Conservation (phyloP, 2,888 invertebrate genomes). For the Troides oblongomaculatus region DNA sequence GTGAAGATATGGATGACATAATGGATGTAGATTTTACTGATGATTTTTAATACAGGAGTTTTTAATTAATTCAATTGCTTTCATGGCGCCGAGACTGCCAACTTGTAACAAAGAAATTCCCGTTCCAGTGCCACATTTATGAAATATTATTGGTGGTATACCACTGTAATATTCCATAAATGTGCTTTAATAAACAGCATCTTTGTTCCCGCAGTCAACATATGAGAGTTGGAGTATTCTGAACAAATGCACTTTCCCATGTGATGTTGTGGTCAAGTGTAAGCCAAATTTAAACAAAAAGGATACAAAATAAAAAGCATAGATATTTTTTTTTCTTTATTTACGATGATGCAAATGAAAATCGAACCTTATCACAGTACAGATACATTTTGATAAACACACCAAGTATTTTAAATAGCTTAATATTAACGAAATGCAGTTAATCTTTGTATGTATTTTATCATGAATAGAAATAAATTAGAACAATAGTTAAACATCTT, state of each 20-base stretch:
- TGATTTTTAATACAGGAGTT: constrained; percentile 47
- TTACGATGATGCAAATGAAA: constrained; percentile 53
- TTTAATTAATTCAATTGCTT: too few relatives aligned
- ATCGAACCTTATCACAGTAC: constrained; percentile 62
- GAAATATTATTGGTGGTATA: too few relatives aligned
- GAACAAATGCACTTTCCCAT: too few relatives aligned
- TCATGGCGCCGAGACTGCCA: too few relatives aligned
- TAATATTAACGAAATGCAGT: constrained; percentile 47
- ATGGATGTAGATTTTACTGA: constrained; percentile 71
- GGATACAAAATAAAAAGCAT: constrained; percentile 35
- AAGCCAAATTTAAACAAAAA: not conserved
- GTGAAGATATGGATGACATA: constrained; percentile 35
- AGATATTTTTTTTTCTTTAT: constrained; percentile 45
- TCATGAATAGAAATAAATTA: constrained; percentile 17
- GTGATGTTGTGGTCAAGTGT: too few relatives aligned
- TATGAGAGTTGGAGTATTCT: too few relatives aligned
- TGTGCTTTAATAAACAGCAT: too few relatives aligned
- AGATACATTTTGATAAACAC: constrained; percentile 41
- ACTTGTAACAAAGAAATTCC: too few relatives aligned
- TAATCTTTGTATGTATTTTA: constrained; percentile 45
- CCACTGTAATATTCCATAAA: too few relatives aligned
- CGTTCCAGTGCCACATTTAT: too few relatives aligned
- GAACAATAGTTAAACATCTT: constrained; percentile 6
- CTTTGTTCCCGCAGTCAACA: not conserved
- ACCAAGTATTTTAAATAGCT: constrained; percentile 37